phyloP scores from a whole-genome alignment of 2,797 vertebrate species.

The Gallinago nigripennis region DNA sequence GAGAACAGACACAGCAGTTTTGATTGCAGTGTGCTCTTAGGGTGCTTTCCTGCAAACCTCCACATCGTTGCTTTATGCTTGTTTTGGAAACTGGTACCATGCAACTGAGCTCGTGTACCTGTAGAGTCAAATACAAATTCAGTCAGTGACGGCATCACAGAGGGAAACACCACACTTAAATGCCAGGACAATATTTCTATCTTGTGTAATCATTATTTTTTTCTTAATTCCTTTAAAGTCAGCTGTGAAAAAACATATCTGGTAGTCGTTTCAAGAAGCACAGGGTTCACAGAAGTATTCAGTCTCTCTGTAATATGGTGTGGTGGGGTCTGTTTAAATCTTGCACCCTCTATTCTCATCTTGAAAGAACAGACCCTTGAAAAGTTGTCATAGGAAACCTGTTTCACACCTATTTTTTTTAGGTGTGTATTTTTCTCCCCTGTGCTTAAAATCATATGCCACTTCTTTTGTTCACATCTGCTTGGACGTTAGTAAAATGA shows the following conservation, averaged over 20 bases:
- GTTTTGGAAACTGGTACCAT: not conserved
- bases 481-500: not conserved
- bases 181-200: not conserved
- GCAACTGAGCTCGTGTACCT: not conserved
- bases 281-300: not conserved
- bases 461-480: not conserved
- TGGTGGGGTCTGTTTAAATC: not conserved
- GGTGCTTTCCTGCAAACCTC: not conserved
- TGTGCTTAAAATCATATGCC: not conserved
- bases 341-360: not conserved
- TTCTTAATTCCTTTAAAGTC: not conserved
- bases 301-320: rapidly evolving
- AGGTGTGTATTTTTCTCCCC: rapidly evolving
- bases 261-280: not conserved
- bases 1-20: not conserved
- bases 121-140: not conserved
- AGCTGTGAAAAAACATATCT: not conserved
- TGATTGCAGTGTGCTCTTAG: not conserved
- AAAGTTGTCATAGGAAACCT: not conserved
- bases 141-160: not conserved
- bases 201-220: not conserved
- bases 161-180: not conserved
- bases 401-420: not conserved
- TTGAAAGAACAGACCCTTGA: not conserved
- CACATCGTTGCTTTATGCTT: not conserved